Base-by-base conservation (phyloP, 2,888 invertebrate species). In the Drosophila cracens region DNA sequence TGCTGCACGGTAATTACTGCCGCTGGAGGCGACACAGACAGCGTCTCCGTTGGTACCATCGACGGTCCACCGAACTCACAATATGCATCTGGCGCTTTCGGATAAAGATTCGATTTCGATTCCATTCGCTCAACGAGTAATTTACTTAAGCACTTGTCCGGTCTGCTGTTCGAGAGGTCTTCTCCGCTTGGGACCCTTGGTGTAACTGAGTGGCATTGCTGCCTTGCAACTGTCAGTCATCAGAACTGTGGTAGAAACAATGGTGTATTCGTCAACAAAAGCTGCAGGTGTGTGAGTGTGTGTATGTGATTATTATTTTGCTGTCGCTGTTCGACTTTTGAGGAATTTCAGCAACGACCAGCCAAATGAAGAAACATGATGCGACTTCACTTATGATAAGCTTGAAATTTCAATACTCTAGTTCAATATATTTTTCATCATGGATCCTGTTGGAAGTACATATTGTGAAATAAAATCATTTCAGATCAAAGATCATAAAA, bases 61-160 rank as follows among this genome's bases (percentile, higher is more conserved):
- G 69, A 25, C 0, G 83, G 83, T 0, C 53, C 66, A 10, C 36
- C 49, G 8, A 75, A 4, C 1, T 82, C 71, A 6, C 64, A 69
- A 29, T 80, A 80, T n/a, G 63, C 66, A 11, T 70, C 67, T 1
- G 29, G 8, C 4, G 27, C 16, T 3, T 49, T 10, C 2, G 83
- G 80, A 67, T 82, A 82, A 0, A 79, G 25, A 49, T 67, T 71
- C n/a, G 71, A n/a, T 29, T 75, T 82, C 1, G 68, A 29, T 16
- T 69, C 66, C 80, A 80, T 80, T 29, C 25, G 21, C 16, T 51
- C 29, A 38, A 51, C 11, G 27, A 3, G 18, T 40, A 40, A n/a
- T n/a, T 5, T 5, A 43, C 21, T 43, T 13, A 21, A 3, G 11
- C 43, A 3, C 7, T 25, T 49, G 56, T 31, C 36, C 25, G 4